These are phyloP conservation scores for Helicorthomorpha holstii DNA, from an alignment of 1,140 invertebrate genomes.

Conservation along the genomic window DNA sequence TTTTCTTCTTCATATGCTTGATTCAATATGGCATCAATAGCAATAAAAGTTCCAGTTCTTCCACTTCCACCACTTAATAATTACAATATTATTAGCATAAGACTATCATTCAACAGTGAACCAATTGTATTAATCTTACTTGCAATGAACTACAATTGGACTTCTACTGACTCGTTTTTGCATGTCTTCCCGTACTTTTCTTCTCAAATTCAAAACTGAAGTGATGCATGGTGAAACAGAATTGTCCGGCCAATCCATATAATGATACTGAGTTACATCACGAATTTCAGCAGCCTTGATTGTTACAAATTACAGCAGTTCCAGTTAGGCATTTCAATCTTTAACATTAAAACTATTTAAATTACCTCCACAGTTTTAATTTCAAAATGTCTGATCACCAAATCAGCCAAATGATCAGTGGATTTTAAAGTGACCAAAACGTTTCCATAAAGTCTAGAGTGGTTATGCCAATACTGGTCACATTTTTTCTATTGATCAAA, in stretches of 20 bases:
- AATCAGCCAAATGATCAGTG: slow-evolving; percentile 11
- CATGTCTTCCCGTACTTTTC: slow-evolving; percentile 5
- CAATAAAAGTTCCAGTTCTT: slow-evolving; percentile 26
- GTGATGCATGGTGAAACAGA: slow-evolving; percentile 8
- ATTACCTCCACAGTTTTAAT: slow-evolving; percentile 10
- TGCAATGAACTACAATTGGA: slow-evolving; percentile 16
- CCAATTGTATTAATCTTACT: slow-evolving; percentile 7
- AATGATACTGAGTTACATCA: slow-evolving; percentile 13
- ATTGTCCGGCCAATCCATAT: slow-evolving; percentile 13
- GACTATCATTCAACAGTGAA: slow-evolving; percentile 1
- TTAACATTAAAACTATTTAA: too few species aligned
- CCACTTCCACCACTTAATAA: slow-evolving; percentile 24
- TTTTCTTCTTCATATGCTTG: slow-evolving; percentile 17
- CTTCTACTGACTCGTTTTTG: slow-evolving; percentile 2
- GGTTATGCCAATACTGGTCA: slow-evolving; percentile 44
- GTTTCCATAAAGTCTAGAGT: slow-evolving; percentile 13
- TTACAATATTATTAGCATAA: slow-evolving; percentile 4
- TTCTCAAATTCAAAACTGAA: slow-evolving; percentile 9
- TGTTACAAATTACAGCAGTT: background rate
- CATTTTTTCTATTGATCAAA: slow-evolving; percentile 42
- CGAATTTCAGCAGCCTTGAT: slow-evolving; percentile 10
- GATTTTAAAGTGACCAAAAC: slow-evolving; percentile 12
- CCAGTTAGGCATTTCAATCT: too few species aligned
- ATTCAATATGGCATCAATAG: slow-evolving; percentile 25
- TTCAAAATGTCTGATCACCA: slow-evolving; percentile 11